Conservation (phyloP, 2,113 vertebrate genomes). For the Phyllostomus hastatus region DNA sequence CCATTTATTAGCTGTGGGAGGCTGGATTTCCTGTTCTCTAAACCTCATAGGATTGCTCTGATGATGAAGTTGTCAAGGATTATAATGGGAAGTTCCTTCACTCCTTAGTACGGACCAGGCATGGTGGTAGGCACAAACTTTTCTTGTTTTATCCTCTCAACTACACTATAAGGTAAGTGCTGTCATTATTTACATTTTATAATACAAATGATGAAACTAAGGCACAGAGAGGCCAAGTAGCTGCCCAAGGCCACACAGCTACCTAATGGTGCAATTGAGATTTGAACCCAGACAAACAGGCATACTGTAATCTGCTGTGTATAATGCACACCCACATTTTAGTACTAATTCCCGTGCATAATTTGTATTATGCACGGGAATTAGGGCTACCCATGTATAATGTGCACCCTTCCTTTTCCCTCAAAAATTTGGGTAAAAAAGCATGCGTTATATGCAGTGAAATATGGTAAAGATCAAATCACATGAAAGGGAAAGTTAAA, state of each 20-base stretch:
- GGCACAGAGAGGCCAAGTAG: not conserved
- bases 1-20: not conserved
- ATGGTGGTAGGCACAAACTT: rapidly evolving
- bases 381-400: too few relatives aligned
- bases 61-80: not conserved
- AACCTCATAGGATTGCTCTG: not conserved
- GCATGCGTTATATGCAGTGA: too few relatives aligned
- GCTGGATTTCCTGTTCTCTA: not conserved
- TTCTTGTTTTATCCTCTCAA: not conserved
- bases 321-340: too few relatives aligned
- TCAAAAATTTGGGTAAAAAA: too few relatives aligned
- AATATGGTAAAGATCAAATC: not conserved
- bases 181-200: not conserved
- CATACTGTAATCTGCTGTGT: too few relatives aligned
- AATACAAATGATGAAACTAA: not conserved
- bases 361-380: too few relatives aligned
- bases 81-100: not conserved
- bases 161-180: not conserved
- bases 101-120: not conserved
- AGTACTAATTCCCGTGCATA: too few relatives aligned
- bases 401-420: too few relatives aligned
- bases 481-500: not conserved
- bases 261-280: not conserved
- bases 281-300: not conserved
- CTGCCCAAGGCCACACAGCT: not conserved